Evolutionary conservation across 1,140 invertebrate genomes (phyloP).

Genomic region (Drosophila hydei): DNA sequence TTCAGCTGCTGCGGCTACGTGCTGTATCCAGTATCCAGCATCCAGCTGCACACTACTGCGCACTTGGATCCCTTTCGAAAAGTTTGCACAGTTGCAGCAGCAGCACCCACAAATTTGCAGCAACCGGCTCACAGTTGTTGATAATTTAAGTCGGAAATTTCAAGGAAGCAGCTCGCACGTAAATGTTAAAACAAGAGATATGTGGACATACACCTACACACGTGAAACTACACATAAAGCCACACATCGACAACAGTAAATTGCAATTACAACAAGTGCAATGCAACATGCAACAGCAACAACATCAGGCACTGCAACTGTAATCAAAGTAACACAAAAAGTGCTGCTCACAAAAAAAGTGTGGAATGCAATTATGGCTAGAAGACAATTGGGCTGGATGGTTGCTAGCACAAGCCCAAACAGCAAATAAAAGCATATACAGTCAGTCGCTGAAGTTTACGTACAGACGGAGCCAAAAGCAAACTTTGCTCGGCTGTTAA

Average conservation of each 20-base stretch:
- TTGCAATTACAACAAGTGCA: constrained; percentile 79
- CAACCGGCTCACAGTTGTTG: constrained; percentile 63
- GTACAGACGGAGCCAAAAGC: constrained; percentile 31
- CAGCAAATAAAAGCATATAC: constrained; percentile 66
- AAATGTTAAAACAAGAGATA: constrained; percentile 48
- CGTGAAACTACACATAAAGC: neutral
- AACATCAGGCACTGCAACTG: constrained; percentile 42
- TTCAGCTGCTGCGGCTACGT: constrained; percentile 71
- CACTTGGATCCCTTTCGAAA: constrained; percentile 32
- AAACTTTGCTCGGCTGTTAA: constrained; percentile 59
- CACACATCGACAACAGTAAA: constrained; percentile 39
- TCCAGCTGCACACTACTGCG: neutral
- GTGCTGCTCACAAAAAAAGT: constrained; percentile 52
- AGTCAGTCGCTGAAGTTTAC: constrained; percentile 57
- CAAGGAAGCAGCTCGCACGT: constrained; percentile 64
- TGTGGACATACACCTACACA: constrained; percentile 19
- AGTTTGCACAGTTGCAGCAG: constrained; percentile 48
- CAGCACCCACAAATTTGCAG: constrained; percentile 68
- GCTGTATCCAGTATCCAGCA: constrained; percentile 48
- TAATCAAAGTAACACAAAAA: constrained; percentile 66
- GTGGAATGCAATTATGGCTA: constrained; percentile 74
- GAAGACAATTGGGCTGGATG: constrained; percentile 33
- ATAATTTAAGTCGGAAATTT: constrained; percentile 82
- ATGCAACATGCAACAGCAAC: constrained; percentile 32
- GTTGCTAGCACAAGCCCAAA: neutral